Evolutionary conservation across 2,888 invertebrate genomes (phyloP), one percentile per base, ranked within the genome.

Genomic region (Heliconius ethilla): DNA sequence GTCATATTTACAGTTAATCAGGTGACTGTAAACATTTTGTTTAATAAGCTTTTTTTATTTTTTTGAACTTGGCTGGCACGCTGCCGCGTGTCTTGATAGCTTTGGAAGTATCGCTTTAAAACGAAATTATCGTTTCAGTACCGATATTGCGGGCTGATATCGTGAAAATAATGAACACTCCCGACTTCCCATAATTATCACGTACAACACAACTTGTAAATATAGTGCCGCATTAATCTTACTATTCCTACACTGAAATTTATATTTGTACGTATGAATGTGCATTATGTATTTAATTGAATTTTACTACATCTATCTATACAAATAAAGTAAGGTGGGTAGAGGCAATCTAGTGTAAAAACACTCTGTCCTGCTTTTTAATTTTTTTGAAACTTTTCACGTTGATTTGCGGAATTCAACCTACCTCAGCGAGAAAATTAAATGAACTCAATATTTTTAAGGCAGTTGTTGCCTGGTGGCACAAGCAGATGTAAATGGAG

Each of bases 111-210:
- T 45, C 15, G 76, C 51, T 33, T 70, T 65, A 65, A 63, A 70
- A 15, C 51, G 22, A n/a, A 67, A 67, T 40, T n/a, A 67, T 25
- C 67, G 67, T 67, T 67, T 67, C 67, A 67, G 40, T 67, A 13
- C 25, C 37, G 67, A 40, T 67, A 40, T 40, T 67, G 67, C 40
- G 67, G 40, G 37, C 67, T 37, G 67, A 67, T 67, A 67, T 67
- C 40, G 13, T 40, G 67, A 67, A 67, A 40, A 67, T 67, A 67
- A 67, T 67, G 67, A 67, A 67, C 67, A 67, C 67, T 67, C n/a
- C n/a, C 40, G 13, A 40, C 40, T 67, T 40, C n/a, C 67, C 25
- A 67, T 66, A 66, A 66, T 66, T 66, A 66, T 66, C 65, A 33
- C 33, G 65, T 66, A 66, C 29, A 18, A 65, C 29, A 65, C 33